These are phyloP conservation scores for Agriopis marginaria DNA, from an alignment of 2,888 invertebrate species.

Conservation along the genomic window DNA sequence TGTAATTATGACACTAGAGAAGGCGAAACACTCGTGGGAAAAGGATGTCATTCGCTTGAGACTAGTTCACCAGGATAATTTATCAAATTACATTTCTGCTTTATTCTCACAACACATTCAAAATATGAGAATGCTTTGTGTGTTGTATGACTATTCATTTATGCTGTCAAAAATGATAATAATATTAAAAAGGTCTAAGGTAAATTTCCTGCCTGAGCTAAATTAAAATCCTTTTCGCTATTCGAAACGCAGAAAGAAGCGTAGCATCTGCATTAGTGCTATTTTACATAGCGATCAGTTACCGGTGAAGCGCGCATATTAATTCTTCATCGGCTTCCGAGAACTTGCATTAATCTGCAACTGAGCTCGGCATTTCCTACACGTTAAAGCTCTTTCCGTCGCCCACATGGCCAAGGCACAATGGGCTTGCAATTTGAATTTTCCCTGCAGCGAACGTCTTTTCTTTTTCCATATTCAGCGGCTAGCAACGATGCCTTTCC, in stretches of 20 bases:
- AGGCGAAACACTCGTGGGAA: conserved; percentile 49
- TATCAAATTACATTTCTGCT: conserved; percentile 3
- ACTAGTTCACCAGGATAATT: neutral
- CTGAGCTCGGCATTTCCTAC: conserved; percentile 62
- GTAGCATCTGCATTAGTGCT: conserved; percentile 41
- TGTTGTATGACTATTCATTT: too few relatives aligned
- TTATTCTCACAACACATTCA: too few relatives aligned
- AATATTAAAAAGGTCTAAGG: too few relatives aligned
- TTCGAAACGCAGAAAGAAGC: conserved; percentile 22
- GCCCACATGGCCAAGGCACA: conserved; percentile 64
- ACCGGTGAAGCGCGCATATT: conserved; percentile 40
- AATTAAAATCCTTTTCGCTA: neutral
- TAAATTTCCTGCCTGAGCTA: neutral
- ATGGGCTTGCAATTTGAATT: conserved; percentile 73
- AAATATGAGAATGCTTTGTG: too few relatives aligned
- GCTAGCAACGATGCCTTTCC: conserved; percentile 51
- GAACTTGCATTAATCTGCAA: conserved; percentile 63
- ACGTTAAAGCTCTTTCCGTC: conserved; percentile 68
- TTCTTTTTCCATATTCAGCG: conserved; percentile 67
- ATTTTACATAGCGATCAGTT: conserved; percentile 41
- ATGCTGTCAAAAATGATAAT: too few relatives aligned
- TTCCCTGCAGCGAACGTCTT: conserved; percentile 59
- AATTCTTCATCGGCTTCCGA: conserved; percentile 45
- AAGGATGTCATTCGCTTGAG: conserved; percentile 40
- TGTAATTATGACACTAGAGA: conserved; percentile 63